Base-by-base conservation (phyloP, 2,888 invertebrate genomes). In the Heliconius cydno region DNA sequence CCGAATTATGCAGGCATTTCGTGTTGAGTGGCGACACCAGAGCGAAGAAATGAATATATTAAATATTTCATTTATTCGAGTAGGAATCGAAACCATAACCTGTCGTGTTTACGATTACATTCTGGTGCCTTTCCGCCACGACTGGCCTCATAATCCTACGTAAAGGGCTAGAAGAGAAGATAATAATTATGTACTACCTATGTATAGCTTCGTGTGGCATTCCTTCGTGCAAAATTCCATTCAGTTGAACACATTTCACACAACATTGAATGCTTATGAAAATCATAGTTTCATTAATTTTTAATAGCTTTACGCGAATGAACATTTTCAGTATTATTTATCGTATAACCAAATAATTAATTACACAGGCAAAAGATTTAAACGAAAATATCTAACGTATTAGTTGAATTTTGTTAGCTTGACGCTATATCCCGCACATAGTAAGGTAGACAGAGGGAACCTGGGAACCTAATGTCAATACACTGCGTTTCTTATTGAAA, bases 181-280 rank as follows among this genome's bases (percentile, higher is more conserved):
- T 10, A 60, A 60, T 60, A 60, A 12, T 38, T 38, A 38, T 38
- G 38, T 38, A 38, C 0, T 38, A 38, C 38, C 10, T 38, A 38
- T 30, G 13, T 46, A 46, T 46, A 46, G 15, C 19, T 46, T 13
- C 41, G 41, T 41, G 3, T 12, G 3, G 13, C 46, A 1, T 38
- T 13, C n/a, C 22, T n/a, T 28, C 22, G 38, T 0, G 38, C n/a
- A 25, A 68, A 41, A 68, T 41, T 68, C 15, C 38, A 68, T 68
- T 68, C n/a, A 68, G 38, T 38, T 22, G 1, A 68, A 68, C 68
- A 68, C n/a, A 68, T 68, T 68, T 68, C 41, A 68, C 38, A 25
- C 41, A 68, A 41, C 68, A 41, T 68, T 68, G 15, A 15, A 13
- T 13, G 41, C 41, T 67, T 68, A 68, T 68, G 68, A 68, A 68